Conservation (phyloP, 2,113 vertebrate species). For the Noturus placidus region DNA sequence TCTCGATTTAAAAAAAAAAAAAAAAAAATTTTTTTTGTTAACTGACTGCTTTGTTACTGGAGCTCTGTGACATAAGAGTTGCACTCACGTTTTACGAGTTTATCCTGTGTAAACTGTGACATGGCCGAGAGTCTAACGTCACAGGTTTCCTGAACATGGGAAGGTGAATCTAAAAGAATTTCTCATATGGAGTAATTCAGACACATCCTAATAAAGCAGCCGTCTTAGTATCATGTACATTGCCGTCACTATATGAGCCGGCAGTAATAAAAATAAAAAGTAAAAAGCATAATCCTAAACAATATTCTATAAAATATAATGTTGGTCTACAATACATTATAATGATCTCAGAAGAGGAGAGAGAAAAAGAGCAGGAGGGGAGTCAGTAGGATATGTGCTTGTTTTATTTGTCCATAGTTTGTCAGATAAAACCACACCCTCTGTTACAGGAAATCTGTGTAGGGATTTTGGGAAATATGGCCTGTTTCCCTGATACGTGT, state of each 20-base stretch:
- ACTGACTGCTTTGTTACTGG: neutral
- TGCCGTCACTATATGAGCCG: too few species aligned
- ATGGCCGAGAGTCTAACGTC: neutral
- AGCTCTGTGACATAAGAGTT: neutral
- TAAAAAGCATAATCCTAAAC: neutral
- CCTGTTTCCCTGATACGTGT: conserved; percentile 91
- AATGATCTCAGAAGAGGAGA: neutral
- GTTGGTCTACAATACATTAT: neutral
- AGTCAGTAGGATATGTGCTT: neutral
- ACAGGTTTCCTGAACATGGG: neutral
- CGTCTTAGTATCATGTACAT: neutral
- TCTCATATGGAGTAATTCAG: neutral
- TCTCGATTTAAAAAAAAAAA: too few species aligned
- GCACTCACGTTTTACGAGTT: neutral
- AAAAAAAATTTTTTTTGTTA: too few species aligned
- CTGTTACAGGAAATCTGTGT: conserved; percentile 90
- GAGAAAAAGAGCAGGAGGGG: too few species aligned
- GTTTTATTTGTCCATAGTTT: neutral
- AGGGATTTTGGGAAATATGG: conserved; percentile 96
- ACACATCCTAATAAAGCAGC: neutral
- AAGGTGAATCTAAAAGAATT: neutral
- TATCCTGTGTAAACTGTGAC: neutral
- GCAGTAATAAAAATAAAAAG: neutral
- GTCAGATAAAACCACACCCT: neutral
- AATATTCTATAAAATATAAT: neutral